These are phyloP conservation scores for Bradypodion pumilum DNA, from an alignment of 2,797 vertebrate species.

Conservation along the genomic window DNA sequence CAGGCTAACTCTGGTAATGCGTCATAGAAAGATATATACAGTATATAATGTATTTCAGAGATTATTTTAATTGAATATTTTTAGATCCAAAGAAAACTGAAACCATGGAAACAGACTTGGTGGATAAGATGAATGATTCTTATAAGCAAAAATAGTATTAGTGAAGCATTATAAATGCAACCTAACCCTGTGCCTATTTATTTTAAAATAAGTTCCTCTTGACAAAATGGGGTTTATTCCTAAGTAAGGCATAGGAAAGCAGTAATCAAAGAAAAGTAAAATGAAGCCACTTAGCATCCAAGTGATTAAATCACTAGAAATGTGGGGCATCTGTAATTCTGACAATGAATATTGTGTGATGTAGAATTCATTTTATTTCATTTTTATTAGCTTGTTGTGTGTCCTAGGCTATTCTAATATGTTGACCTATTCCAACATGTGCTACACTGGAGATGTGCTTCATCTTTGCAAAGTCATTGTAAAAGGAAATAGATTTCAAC, in stretches of 20 bases:
- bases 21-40: too few species aligned
- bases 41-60: too few species aligned
- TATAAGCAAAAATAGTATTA: neutral
- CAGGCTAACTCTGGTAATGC: too few species aligned
- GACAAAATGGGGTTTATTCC: neutral
- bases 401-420: slow-evolving; percentile 2
- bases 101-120: too few species aligned
- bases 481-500: slow-evolving; percentile 24
- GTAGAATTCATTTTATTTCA: slow-evolving; percentile 1
- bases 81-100: too few species aligned
- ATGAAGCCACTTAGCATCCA: neutral
- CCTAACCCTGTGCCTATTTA: neutral
- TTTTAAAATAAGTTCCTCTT: neutral
- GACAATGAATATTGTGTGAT: neutral
- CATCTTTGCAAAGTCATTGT: slow-evolving; percentile 11
- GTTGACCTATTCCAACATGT: slow-evolving; percentile 8
- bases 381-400: neutral
- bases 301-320: slow-evolving; percentile 13
- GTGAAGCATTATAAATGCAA: neutral
- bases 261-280: neutral
- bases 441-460: neutral
- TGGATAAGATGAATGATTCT: too few species aligned
- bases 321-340: neutral
- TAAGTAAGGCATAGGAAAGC: neutral
- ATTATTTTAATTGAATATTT: too few species aligned